phyloP scores from a whole-genome alignment of 2,113 vertebrate species.

The Calidris pugnax region DNA sequence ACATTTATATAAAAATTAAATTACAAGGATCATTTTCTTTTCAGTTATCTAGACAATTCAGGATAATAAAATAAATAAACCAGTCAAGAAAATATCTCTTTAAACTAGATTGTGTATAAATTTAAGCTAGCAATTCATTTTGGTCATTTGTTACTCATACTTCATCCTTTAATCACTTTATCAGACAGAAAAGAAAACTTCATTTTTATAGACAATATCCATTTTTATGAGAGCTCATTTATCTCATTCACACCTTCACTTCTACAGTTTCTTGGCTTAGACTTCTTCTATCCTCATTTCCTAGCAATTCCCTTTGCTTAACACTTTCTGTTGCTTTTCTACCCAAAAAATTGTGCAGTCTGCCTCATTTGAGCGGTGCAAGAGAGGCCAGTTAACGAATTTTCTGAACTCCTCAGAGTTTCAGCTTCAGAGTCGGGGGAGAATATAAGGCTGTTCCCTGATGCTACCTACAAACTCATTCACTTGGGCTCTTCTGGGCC shows the following conservation, averaged over 20 bases:
- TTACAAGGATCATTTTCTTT: neutral
- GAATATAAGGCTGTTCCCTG: neutral
- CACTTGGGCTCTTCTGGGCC: neutral
- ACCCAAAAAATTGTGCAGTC: neutral
- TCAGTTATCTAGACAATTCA: neutral
- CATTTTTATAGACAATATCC: neutral
- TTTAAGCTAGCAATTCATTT: conserved; percentile 3
- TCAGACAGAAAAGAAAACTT: neutral
- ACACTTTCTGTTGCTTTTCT: neutral
- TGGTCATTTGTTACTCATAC: neutral
- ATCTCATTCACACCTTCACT: neutral
- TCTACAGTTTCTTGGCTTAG: neutral
- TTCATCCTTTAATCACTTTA: neutral
- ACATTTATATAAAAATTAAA: neutral
- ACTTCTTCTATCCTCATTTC: neutral
- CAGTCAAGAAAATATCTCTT: neutral
- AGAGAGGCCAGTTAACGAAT: neutral
- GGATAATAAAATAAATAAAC: neutral
- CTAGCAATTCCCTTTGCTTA: neutral
- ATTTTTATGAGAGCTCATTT: neutral
- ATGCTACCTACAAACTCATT: neutral
- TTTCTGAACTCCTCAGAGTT: neutral
- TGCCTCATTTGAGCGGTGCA: neutral
- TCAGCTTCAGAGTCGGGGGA: neutral
- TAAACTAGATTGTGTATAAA: neutral